Evolutionary conservation across 2,888 invertebrate species (phyloP).

Genomic region (Agrypnus murinus): DNA sequence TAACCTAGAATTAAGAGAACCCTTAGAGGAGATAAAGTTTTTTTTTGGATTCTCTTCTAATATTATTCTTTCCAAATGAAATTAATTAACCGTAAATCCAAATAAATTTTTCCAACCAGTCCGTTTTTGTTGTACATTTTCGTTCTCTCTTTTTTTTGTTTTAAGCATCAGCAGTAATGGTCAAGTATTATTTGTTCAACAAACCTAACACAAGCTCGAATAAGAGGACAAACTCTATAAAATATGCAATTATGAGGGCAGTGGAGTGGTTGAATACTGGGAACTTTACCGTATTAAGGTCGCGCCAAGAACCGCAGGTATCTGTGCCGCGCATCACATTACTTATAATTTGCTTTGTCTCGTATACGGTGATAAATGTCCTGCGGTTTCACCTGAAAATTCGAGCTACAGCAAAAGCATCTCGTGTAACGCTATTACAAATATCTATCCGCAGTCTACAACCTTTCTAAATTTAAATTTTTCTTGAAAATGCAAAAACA

Average conservation of each 20-base stretch:
- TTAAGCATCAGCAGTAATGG: constrained; percentile 5
- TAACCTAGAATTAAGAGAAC: too few species aligned
- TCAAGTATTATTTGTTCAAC: constrained; percentile 14
- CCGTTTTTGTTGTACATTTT: constrained; percentile 23
- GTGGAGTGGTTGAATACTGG: constrained; percentile 31
- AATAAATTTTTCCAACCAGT: constrained; percentile 23
- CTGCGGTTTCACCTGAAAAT: constrained; percentile 38
- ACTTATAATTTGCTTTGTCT: constrained; percentile 51
- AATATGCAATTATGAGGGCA: constrained; percentile 37
- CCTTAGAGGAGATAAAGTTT: too few species aligned
- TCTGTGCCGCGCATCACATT: constrained; percentile 46
- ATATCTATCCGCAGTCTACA: too few species aligned
- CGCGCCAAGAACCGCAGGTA: constrained; percentile 38
- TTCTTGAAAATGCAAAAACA: constrained; percentile 11
- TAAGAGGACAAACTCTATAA: constrained; percentile 29
- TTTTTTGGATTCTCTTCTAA: constrained; percentile 19
- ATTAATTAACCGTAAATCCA: constrained; percentile 25
- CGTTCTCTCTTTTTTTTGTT: not conserved
- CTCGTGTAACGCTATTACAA: constrained; percentile 18
- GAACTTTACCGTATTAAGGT: constrained; percentile 25
- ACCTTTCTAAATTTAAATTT: constrained; percentile 17
- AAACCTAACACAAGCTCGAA: constrained; percentile 14
- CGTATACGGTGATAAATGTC: constrained; percentile 48
- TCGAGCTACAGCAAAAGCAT: constrained; percentile 20
- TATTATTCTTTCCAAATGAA: constrained; percentile 18